Base-by-base conservation (phyloP, 2,113 vertebrate genomes). In the Onychorhynchus coronatus region DNA sequence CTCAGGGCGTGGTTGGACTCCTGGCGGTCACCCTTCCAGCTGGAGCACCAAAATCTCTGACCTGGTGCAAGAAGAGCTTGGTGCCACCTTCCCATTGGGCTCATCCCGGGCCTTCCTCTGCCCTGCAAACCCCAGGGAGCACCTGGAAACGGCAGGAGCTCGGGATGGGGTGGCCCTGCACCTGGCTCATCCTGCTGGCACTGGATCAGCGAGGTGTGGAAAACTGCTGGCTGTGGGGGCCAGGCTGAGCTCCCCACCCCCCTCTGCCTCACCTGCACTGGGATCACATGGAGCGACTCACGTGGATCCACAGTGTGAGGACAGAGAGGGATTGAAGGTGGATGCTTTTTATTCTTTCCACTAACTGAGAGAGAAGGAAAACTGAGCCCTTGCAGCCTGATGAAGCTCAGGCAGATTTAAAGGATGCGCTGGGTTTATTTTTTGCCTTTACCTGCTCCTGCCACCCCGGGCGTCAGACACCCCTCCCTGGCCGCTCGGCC, bases 261-360 rank as follows among this genome's bases (percentile, higher is more conserved):
- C 47, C 23, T 42, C 27, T 6, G 12, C 56, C 28, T 55, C 8
- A 2, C 23, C 83, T n/a, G 27, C 12, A 17, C 78, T 27, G 75
- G 71, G 46, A 31, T 49, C 9, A 1, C 18, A 3, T 1, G 7
- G 30, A n/a, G 5, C 0, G 11, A 19, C 35, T 27, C 2, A 0
- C 2, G 12, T 41, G 27, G 2, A 3, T 55, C 11, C 1, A 3
- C 11, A 35, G 8, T 0, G 0, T 4, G 66, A 83, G 44, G 56
- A 49, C 52, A 25, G 39, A 33, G 44, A 4, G 13, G 8, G 11
- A 16, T 76, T 49, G 49, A 31, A 65, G 58, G 58, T 0, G 1
- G 4, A 0, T 31, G 46, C 41, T 84, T 72, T 72, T 41, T 52
- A 39, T 56, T 82, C 71, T 85, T 25, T 12, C 37, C 12, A 1